Conservation (phyloP, 2,797 vertebrate species). For the Cryptoblepharus egeriae region DNA sequence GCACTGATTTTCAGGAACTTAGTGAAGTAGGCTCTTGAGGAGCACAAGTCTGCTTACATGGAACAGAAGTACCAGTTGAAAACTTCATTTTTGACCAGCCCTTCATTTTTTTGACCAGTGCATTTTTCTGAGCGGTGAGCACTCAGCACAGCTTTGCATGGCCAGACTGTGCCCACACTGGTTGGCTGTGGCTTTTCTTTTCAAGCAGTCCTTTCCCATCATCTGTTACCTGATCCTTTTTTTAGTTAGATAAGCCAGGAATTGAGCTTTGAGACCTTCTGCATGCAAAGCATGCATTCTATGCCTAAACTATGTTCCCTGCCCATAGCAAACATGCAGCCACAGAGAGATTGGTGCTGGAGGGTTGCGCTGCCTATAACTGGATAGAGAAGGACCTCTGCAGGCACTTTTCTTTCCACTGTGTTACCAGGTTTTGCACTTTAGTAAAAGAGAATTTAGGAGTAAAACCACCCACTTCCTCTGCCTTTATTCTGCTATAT, state of each 20-base stretch:
- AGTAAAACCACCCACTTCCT: constrained; percentile 23
- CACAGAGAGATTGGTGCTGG: neutral
- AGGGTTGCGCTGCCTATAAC: constrained; percentile 2
- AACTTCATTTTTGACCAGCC: neutral
- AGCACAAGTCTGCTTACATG: neutral
- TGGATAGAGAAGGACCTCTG: neutral
- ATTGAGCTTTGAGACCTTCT: too few relatives aligned
- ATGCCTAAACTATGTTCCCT: too few relatives aligned
- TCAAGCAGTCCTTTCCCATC: too few relatives aligned
- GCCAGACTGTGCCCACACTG: too few relatives aligned
- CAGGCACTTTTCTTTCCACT: constrained; percentile 8
- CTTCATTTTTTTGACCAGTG: too few relatives aligned
- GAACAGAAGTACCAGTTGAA: neutral
- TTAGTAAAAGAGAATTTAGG: constrained; percentile 12
- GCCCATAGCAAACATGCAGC: neutral
- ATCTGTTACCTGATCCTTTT: too few relatives aligned
- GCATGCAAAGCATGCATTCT: too few relatives aligned
- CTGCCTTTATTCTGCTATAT: constrained; percentile 17
- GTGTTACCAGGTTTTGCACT: constrained; percentile 14
- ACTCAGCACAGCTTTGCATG: too few relatives aligned
- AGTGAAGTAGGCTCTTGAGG: neutral
- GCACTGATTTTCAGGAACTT: neutral
- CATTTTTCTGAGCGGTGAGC: too few relatives aligned
- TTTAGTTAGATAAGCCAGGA: too few relatives aligned
- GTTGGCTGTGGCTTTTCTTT: too few relatives aligned